Conservation (phyloP, 2,113 vertebrate species). For the Pampusana beccarii region DNA sequence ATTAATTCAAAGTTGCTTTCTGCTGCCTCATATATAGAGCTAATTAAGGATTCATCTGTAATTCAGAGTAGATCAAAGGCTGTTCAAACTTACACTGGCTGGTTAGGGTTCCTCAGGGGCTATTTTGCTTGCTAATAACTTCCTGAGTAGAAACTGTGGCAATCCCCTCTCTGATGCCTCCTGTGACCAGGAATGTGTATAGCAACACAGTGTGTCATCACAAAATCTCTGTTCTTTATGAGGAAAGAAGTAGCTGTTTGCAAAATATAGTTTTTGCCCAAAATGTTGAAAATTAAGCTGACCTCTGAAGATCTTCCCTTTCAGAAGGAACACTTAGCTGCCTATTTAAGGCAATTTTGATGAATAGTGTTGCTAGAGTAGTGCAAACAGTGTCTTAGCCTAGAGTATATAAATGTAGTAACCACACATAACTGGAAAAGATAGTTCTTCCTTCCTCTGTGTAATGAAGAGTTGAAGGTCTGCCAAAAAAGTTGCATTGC, state of each 20-base stretch:
- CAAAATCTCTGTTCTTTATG: neutral
- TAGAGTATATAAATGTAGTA: constrained; percentile 9
- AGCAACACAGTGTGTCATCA: neutral
- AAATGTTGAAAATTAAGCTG: neutral
- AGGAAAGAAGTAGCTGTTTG: neutral
- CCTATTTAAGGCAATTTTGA: neutral
- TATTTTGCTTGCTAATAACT: neutral
- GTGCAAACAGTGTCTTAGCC: neutral
- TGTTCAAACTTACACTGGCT: neutral
- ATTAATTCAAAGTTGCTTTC: neutral
- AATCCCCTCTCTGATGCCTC: neutral
- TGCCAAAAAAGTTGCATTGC: constrained; percentile 54
- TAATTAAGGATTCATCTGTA: neutral
- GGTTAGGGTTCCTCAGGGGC: neutral
- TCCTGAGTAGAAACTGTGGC: neutral
- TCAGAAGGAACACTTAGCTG: neutral
- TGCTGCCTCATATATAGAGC: neutral
- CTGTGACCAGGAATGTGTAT: neutral
- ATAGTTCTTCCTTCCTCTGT: constrained; percentile 61
- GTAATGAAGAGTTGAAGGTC: constrained; percentile 46
- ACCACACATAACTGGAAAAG: constrained; percentile 10
- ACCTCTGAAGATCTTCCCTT: neutral
- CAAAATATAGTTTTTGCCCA: neutral
- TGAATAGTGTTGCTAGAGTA: neutral
- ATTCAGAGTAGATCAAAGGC: neutral